Base-by-base conservation (phyloP, 2,113 vertebrate species). In the Phylloscopus whistleri region DNA sequence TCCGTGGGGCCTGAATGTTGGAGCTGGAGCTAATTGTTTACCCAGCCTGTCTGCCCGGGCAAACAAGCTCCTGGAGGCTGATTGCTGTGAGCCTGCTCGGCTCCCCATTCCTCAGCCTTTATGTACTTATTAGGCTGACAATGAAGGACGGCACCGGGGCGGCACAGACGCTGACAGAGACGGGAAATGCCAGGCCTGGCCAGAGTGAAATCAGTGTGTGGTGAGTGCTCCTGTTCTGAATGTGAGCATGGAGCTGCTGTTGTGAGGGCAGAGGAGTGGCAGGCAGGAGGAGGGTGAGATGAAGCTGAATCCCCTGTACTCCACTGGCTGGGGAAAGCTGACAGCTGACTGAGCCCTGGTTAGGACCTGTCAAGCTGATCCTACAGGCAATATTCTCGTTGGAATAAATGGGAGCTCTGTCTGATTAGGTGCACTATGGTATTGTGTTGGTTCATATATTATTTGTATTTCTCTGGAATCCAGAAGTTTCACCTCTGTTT, bases 61-160 rank as follows among this genome's bases (percentile, higher is more conserved):
- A 83, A 89, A 67, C 75, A 87, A 77, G 77, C 76, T 81, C 49
- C 81, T 74, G 2, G 8, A 46, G 79, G 55, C 70, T 90, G 60
- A 7, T 66, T 94, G 91, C 59, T 86, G 30, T 11, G 64, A 41
- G 73, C 1, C 86, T 93, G 73, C 64, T 66, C 2, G 8, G 70
- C 87, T 94, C 79, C 67, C 91, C 66, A 14, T 91, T 84, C 84
- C 95, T 84, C 53, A 44, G 64, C 46, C 67, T 94, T 80, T 59
- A 64, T 88, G 86, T 52, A 92, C 84, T 95, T 93, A 80, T 87
- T 91, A 93, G 89, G 85, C 75, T 86, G 13, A 74, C 80, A 84
- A 93, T 70, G 66, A 93, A 58, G 87, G 51, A 64, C 35, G 1
- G 84, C 87, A 48, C 30, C 28, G 4, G 62, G 94, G 89, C 28